Percentiles rank a stretch among this genome's conserved stretches.
Conservation (phyloP, 2,888 invertebrate species). For the Sericinus montela region DNA sequence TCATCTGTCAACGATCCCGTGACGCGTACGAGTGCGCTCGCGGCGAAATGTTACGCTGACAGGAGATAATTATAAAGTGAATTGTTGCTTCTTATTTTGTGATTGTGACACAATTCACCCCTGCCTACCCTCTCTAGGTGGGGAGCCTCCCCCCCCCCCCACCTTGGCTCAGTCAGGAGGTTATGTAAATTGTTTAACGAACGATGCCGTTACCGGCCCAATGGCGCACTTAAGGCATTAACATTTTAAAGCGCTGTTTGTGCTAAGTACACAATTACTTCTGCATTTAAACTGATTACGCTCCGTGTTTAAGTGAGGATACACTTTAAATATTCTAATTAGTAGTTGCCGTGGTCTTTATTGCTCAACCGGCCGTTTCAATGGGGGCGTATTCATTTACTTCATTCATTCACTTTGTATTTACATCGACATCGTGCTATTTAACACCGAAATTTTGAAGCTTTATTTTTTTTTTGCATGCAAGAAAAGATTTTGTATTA, state of each 20-base stretch:
- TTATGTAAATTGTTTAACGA: constrained; percentile 70
- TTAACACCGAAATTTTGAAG: too few species aligned
- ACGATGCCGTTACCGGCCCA: constrained; percentile 49
- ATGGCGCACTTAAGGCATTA: constrained; percentile 64
- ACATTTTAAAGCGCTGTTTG: constrained; percentile 67
- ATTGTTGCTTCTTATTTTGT: constrained; percentile 27
- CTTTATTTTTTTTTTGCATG: too few species aligned
- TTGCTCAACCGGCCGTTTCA: constrained; percentile 12
- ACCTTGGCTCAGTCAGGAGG: constrained; percentile 35
- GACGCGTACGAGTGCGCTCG: constrained; percentile 9
- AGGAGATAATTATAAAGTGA: constrained; percentile 26
- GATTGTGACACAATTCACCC: constrained; percentile 11
- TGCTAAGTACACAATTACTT: constrained; percentile 67
- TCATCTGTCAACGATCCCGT: constrained; percentile 17
- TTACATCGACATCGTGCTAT: background rate
- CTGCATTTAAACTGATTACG: constrained; percentile 64
- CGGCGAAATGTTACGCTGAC: constrained; percentile 13
- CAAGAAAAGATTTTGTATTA: too few species aligned
- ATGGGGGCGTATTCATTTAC: constrained; percentile 11
- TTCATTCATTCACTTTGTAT: constrained; percentile 16
- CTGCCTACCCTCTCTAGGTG: constrained; percentile 5
- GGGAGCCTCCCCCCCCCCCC: constrained; percentile 14
- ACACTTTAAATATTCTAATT: constrained; percentile 54
- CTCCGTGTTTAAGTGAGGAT: constrained; percentile 33
- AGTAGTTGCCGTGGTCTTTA: constrained; percentile 30